These are phyloP conservation scores for Megaptera novaeangliae DNA, from an alignment of 2,113 vertebrate species.

Conservation along the genomic window DNA sequence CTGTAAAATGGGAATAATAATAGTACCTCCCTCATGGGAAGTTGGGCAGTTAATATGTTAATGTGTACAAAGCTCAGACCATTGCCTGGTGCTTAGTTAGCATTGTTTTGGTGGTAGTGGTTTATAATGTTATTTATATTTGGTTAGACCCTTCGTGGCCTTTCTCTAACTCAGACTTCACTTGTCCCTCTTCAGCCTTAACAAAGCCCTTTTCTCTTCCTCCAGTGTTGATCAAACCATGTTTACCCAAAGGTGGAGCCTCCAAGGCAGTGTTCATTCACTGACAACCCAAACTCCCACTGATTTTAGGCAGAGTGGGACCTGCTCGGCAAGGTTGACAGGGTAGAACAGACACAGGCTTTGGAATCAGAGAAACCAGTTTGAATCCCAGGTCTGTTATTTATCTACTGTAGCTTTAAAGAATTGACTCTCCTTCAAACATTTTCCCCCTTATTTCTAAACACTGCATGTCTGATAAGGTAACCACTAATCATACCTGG, in stretches of 20 bases:
- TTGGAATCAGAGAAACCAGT: background rate
- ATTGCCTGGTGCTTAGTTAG: background rate
- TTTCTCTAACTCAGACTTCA: background rate
- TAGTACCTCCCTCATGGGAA: no score
- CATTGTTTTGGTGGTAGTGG: background rate
- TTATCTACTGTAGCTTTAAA: background rate
- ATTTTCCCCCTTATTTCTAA: background rate
- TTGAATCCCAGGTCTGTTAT: background rate
- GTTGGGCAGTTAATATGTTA: no score
- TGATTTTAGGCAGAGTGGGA: no score
- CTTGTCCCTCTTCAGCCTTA: background rate
- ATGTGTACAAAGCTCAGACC: no score
- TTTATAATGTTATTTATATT: background rate
- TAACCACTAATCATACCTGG: background rate
- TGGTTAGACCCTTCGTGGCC: background rate
- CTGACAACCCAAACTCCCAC: background rate
- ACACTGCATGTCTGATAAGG: background rate
- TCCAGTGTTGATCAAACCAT: background rate
- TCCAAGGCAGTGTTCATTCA: background rate
- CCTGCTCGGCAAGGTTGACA: background rate
- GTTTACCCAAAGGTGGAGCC: background rate
- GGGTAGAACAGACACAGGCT: background rate
- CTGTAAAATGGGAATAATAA: background rate
- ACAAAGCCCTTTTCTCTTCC: background rate
- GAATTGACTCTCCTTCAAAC: background rate